A percentile compares a stretch with the other conserved stretches of the same genome.
Evolutionary conservation across 2,113 vertebrate genomes (phyloP).

Genomic region (Gorsachius goisagi): DNA sequence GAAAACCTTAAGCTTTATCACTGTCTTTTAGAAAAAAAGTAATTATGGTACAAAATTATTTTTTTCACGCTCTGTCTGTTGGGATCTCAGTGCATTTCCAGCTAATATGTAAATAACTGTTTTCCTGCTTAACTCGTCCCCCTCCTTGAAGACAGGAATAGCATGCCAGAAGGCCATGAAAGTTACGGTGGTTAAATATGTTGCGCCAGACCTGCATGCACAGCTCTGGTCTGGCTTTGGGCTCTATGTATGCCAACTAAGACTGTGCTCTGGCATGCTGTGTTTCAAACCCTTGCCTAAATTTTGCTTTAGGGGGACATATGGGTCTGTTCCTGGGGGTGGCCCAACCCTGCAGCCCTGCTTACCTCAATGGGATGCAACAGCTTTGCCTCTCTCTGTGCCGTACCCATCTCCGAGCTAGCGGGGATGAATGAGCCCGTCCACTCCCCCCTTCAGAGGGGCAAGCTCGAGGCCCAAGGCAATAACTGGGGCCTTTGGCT

Average conservation of each 20-base stretch:
- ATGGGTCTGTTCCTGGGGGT: background rate
- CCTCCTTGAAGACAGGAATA: background rate
- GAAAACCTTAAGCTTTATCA: background rate
- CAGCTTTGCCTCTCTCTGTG: background rate
- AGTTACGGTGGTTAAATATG: background rate
- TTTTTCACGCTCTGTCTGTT: background rate
- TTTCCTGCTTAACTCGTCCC: background rate
- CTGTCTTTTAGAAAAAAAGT: background rate
- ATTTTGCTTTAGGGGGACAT: background rate
- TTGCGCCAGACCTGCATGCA: background rate
- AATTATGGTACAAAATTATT: background rate
- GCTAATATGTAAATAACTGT: background rate
- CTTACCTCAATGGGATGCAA: background rate
- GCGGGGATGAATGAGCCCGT: background rate
- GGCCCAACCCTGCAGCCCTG: background rate
- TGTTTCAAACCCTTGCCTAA: background rate
- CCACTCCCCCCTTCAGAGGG: background rate
- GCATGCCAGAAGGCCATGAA: background rate
- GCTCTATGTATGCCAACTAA: background rate
- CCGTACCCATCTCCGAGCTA: fast-evolving
- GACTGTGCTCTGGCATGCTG: background rate
- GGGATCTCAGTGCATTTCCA: background rate
- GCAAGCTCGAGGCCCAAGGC: background rate
- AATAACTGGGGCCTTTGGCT: background rate
- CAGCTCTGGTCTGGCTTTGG: background rate